Base-by-base conservation (phyloP, 2,888 invertebrate species). In the Drosophila robusta region DNA sequence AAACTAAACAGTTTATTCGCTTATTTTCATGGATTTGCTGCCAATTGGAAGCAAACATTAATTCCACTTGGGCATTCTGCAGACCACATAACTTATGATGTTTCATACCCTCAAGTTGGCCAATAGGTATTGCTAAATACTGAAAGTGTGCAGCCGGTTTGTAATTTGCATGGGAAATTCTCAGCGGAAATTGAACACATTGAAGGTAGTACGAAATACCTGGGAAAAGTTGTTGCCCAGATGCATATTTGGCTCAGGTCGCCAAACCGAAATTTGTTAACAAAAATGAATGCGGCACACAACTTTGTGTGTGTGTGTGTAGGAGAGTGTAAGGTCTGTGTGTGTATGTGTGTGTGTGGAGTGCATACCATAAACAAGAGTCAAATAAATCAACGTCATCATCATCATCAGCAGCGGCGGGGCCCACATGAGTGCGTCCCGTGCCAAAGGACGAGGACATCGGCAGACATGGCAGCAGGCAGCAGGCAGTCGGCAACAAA, bases 341-440 rank as follows among this genome's bases (percentile, higher is more conserved):
- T 45, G 60, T 51, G 39, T n/a, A n/a, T 16, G 51, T 39, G 29
- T 57, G 52, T 66, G n/a, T 78, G 60, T 61, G 46, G 61, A 64
- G 71, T 66, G 80, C 70, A 79, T 82, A 75, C 78, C 78, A 82
- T 79, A 79, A 79, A 82, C 76, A 79, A 69, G 67, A 82, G 83
- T 76, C 80, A 76, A 80, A 80, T 80, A 80, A 80, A 80, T 80
- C 79, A 82, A 80, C 83, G 80, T 72, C 69, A 62, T 79, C 79
- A 63, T 80, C 79, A 71, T 81, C 82, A 67, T 72, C 82, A 34
- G 34, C 34, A 75, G 57, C 49, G 51, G 54, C 61, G 47, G 63
- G 46, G 63, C 42, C 54, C 70, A 70, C 63, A 70, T 70, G 57
- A 70, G 70, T 57, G 61, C 70, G 55, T 70, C 32, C 38, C 39